These are phyloP conservation scores for Prosopocoilus inquinatus DNA, from an alignment of 2,888 invertebrate species.

Conservation along the genomic window DNA sequence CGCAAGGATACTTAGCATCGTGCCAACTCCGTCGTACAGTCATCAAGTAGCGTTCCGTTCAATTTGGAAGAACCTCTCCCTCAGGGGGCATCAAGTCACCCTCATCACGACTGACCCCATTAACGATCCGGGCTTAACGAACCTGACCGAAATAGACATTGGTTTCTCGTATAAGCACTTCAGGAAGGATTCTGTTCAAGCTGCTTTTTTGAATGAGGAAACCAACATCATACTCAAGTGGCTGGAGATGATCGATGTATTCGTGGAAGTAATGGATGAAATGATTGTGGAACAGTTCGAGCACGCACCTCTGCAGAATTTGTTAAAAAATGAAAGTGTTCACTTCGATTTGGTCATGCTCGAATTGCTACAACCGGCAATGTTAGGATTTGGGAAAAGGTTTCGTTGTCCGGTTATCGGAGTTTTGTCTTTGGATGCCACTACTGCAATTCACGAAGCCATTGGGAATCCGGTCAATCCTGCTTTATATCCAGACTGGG, in stretches of 20 bases:
- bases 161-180: constrained; percentile 38
- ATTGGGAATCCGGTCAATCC: constrained; percentile 58
- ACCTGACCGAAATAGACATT: constrained; percentile 48
- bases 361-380: constrained; percentile 55
- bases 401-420: constrained; percentile 57
- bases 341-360: constrained; percentile 59
- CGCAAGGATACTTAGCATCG: constrained; percentile 49
- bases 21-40: constrained; percentile 51
- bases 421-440: constrained; percentile 54
- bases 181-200: not conserved
- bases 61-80: constrained; percentile 48
- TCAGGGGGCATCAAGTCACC: constrained; percentile 52
- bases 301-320: constrained; percentile 34
- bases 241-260: not conserved
- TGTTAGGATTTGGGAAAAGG: constrained; percentile 55
- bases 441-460: constrained; percentile 52
- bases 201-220: not conserved
- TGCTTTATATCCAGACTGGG: constrained; percentile 53
- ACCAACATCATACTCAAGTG: not conserved
- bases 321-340: constrained; percentile 39
- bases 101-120: constrained; percentile 50
- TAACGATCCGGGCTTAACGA: constrained; percentile 41
- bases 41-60: constrained; percentile 52
- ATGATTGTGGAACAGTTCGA: constrained; percentile 13
- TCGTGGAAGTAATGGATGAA: not conserved